A percentile compares a stretch with the other conserved stretches of the same genome.
Conservation (phyloP, 2,113 vertebrate genomes). For the Aegotheles bennettii region DNA sequence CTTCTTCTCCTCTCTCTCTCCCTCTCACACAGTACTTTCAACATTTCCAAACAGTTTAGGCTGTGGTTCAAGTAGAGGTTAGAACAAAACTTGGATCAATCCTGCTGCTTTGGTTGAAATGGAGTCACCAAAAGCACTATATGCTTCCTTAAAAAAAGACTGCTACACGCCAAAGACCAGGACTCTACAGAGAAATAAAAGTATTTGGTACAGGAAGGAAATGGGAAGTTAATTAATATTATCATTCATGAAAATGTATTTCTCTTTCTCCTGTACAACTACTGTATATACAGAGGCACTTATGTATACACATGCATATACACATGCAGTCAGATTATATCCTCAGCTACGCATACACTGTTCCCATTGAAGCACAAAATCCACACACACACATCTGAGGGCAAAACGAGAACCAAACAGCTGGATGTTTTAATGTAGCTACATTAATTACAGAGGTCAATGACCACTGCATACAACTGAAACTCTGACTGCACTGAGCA, state of each 20-base stretch:
- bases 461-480: background rate
- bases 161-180: background rate
- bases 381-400: background rate
- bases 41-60: background rate
- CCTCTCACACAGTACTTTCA: background rate
- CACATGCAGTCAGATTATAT: background rate
- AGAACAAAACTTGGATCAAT: background rate
- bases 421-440: background rate
- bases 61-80: background rate
- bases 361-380: background rate
- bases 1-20: background rate
- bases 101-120: background rate
- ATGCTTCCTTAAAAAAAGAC: background rate
- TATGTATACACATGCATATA: too few species aligned
- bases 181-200: background rate
- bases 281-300: background rate
- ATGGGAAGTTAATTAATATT: background rate
- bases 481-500: background rate
- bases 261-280: background rate
- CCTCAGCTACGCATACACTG: background rate
- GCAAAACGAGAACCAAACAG: background rate
- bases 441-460: conserved; percentile 28
- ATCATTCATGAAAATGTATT: background rate
- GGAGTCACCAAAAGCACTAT: background rate
- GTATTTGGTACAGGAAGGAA: background rate